Conservation (phyloP, 2,888 invertebrate species). For the Xestia xanthographa region DNA sequence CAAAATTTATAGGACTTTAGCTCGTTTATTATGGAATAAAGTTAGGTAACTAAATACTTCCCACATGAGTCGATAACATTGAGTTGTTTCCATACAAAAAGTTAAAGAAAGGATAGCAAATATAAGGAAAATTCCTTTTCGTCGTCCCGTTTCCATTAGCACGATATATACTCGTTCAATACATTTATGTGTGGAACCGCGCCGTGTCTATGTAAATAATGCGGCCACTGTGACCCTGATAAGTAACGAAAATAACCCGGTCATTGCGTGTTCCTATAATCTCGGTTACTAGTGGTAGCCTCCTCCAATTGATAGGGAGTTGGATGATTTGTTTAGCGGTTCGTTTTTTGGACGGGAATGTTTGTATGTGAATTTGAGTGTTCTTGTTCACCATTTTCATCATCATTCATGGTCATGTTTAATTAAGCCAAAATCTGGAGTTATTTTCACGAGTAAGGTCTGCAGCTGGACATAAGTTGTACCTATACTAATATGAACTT, state of each 20-base stretch:
- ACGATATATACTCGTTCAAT: slow-evolving; percentile 53
- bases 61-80: not conserved
- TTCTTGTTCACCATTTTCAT: not conserved
- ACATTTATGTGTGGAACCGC: slow-evolving; percentile 65
- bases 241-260: slow-evolving; percentile 86
- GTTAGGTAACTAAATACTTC: slow-evolving; percentile 16
- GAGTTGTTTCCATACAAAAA: slow-evolving; percentile 1
- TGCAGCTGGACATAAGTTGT: not conserved
- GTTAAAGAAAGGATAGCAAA: slow-evolving; percentile 14
- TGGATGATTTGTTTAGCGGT: slow-evolving; percentile 42
- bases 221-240: slow-evolving; percentile 82
- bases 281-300: slow-evolving; percentile 73
- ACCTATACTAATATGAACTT: not conserved
- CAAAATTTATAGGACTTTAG: not conserved
- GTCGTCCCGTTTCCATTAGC: slow-evolving; percentile 44
- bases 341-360: slow-evolving; percentile 10
- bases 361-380: not conserved
- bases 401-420: not conserved
- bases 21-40: not conserved
- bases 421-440: not conserved
- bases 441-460: not conserved
- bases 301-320: slow-evolving; percentile 59
- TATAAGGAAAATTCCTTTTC: slow-evolving; percentile 39
- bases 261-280: slow-evolving; percentile 78
- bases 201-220: slow-evolving; percentile 75